Evolutionary conservation across 2,888 invertebrate species (phyloP).

Genomic region (Helicoverpa assulta): DNA sequence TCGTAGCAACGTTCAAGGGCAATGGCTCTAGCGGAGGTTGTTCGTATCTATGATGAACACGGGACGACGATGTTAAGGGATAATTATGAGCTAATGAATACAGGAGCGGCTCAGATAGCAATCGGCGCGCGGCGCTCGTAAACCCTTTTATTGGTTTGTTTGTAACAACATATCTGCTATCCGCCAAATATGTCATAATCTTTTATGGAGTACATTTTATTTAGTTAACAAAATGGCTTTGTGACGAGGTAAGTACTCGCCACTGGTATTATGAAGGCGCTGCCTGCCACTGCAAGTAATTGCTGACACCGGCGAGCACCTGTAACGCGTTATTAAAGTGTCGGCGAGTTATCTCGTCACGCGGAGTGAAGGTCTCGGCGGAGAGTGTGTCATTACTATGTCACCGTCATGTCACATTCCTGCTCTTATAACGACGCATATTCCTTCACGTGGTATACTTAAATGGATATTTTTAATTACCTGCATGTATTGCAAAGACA

Average conservation of each 20-base stretch:
- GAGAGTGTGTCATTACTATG: background rate
- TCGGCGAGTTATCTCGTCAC: slow-evolving; percentile 21
- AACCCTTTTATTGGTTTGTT: slow-evolving; percentile 14
- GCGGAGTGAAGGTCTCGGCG: slow-evolving; percentile 4
- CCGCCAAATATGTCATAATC: slow-evolving; percentile 20
- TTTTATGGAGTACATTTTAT: slow-evolving; percentile 5
- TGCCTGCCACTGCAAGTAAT: background rate
- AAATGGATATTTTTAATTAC: slow-evolving; percentile 8
- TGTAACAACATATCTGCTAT: slow-evolving; percentile 3
- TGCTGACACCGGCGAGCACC: background rate
- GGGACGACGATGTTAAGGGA: slow-evolving; percentile 27
- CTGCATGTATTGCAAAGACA: background rate
- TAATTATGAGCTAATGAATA: slow-evolving; percentile 53
- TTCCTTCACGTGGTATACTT: background rate
- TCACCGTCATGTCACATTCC: slow-evolving; percentile 1
- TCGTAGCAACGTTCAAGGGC: slow-evolving; percentile 57
- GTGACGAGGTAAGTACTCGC: background rate
- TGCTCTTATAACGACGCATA: background rate
- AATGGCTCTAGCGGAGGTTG: slow-evolving; percentile 52
- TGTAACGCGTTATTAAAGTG: slow-evolving; percentile 2
- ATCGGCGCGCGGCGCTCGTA: background rate
- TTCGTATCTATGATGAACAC: slow-evolving; percentile 46
- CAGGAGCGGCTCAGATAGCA: slow-evolving; percentile 29
- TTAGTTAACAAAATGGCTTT: slow-evolving; percentile 4
- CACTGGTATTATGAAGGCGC: background rate